Base-by-base conservation (phyloP, 2,888 invertebrate species). In the Eudemis profundana region DNA sequence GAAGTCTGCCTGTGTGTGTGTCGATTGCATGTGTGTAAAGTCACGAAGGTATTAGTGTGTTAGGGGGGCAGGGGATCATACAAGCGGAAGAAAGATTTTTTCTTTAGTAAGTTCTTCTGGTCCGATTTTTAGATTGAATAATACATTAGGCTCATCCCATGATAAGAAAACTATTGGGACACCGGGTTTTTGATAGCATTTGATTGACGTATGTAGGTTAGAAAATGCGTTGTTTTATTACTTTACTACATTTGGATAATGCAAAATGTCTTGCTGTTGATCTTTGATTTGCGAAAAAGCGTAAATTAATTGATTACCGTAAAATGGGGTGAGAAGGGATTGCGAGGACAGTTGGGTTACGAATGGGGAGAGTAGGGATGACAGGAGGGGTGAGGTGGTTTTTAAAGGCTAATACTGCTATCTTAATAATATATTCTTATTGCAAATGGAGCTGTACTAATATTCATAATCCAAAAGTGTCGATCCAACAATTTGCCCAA, bases 121-220 rank as follows among this genome's bases (percentile, higher is more conserved):
- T 42, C 33, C 27, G 63, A 50, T 59, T 63, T 63, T 49, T 49
- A 54, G 36, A 36, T 23, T 60, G 47, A 49, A 40, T 42, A 61
- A 42, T 42, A 44, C 36, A 44, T 56, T 33, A 8, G 15, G 46
- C 19, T 46, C 29, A 44, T 33, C 17, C 19, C 15, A 15, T 40
- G 27, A 53, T 40, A 54, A 27, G 40, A 27, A 54, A 42, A 54
- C 54, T 54, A 54, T 54, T 54, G 42, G 5, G n/a, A 1, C 21
- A 8, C 19, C 27, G 40, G 4, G 12, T 54, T 33, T 27, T 54
- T 14, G 40, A 54, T 54, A 10, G 54, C 40, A 54, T 27, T 33
- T 10, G 12, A n/a, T 33, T 57, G 15, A 57, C 19, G 33, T 44
- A 15, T 42, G 23, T 27, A 23, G 17, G 56, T n/a, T 44, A 7